Conservation (phyloP, 2,888 invertebrate genomes). For the Polydesmus complanatus region DNA sequence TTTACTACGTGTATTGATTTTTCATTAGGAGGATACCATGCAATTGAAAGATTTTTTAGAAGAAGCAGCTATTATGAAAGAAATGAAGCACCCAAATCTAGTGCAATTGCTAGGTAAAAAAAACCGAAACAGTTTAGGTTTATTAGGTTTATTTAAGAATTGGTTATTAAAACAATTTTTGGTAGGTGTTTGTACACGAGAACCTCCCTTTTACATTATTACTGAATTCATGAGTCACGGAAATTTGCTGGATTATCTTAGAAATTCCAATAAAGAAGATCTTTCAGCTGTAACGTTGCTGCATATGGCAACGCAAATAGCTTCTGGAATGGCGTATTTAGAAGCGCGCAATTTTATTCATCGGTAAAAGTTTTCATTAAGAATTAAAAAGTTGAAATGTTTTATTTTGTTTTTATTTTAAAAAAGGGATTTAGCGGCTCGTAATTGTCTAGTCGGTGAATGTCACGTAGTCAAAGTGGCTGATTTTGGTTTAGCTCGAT, state of each 20-base stretch:
- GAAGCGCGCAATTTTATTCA: constrained; percentile 93
- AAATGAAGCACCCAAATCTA: constrained; percentile 97
- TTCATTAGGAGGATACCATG: constrained; percentile 80
- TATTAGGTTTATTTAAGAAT: neutral
- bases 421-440: constrained; percentile 84
- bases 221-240: constrained; percentile 99
- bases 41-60: constrained; percentile 97
- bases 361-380: constrained; percentile 41
- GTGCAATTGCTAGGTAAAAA: constrained; percentile 73
- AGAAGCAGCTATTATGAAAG: constrained; percentile 99
- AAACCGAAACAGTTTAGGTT: neutral
- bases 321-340: constrained; percentile 95
- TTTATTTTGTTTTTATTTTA: neutral
- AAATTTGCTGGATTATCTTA: constrained; percentile 88
- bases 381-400: neutral
- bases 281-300: constrained; percentile 91
- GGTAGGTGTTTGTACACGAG: constrained; percentile 80
- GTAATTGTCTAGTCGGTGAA: constrained; percentile 96
- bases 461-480: constrained; percentile 97
- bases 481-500: constrained; percentile 92
- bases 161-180: constrained; percentile 4
- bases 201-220: constrained; percentile 98
- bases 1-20: neutral
- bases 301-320: constrained; percentile 99
- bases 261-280: constrained; percentile 56